A percentile compares a stretch with the other conserved stretches of the same genome.
Conservation (phyloP, 2,113 vertebrate genomes). For the Eublepharis macularius region DNA sequence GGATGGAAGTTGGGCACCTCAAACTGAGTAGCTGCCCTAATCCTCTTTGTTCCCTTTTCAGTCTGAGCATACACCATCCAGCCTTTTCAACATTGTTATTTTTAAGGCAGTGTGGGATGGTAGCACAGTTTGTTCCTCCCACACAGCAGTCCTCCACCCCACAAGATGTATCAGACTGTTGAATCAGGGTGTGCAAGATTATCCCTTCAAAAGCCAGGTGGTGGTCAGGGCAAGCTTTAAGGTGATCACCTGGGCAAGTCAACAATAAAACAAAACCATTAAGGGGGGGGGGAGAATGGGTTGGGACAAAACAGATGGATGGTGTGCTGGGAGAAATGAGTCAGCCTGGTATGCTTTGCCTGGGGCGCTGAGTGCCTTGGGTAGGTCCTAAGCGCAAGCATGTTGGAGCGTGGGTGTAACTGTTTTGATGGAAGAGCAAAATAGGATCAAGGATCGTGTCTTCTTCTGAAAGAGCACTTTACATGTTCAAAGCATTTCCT, state of each 20-base stretch:
- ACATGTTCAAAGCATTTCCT: not conserved
- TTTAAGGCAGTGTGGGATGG: too few relatives aligned
- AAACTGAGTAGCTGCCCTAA: too few relatives aligned
- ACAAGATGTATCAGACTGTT: too few relatives aligned
- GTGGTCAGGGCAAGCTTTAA: not conserved
- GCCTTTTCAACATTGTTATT: too few relatives aligned
- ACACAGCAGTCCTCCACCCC: too few relatives aligned
- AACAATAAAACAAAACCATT: not conserved
- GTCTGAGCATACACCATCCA: too few relatives aligned
- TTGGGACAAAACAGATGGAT: not conserved
- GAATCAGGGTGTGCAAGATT: too few relatives aligned
- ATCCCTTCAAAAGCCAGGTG: too few relatives aligned
- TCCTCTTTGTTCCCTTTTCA: too few relatives aligned
- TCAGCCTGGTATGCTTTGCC: not conserved
- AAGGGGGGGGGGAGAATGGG: not conserved
- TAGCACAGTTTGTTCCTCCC: too few relatives aligned
- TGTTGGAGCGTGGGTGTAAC: not conserved
- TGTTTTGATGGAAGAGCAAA: not conserved
- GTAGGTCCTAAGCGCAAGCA: not conserved
- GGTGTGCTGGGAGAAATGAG: not conserved
- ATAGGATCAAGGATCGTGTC: not conserved
- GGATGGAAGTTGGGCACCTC: too few relatives aligned
- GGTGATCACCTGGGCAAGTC: not conserved
- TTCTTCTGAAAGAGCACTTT: not conserved
- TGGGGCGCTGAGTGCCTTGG: not conserved